Evolutionary conservation across 2,888 invertebrate species (phyloP).

Genomic region (Mythimna vitellina): DNA sequence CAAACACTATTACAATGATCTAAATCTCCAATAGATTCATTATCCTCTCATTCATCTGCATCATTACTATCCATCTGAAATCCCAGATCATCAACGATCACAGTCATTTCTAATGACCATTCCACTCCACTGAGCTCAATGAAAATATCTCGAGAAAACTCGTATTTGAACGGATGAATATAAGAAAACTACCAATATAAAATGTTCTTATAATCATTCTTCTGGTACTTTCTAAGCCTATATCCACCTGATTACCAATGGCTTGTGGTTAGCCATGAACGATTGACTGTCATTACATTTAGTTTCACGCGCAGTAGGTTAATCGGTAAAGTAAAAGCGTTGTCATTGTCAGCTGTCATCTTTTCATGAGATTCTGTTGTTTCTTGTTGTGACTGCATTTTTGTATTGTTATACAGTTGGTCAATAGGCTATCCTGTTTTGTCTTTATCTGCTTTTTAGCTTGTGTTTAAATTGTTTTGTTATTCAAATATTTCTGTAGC

Average conservation of each 20-base stretch:
- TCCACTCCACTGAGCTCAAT: constrained; percentile 53
- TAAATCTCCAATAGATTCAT: constrained; percentile 3
- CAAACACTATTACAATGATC: not conserved
- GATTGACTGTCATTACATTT: constrained; percentile 46
- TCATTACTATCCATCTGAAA: constrained; percentile 13
- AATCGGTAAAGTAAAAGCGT: constrained; percentile 50
- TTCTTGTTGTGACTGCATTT: constrained; percentile 12
- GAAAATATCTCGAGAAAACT: constrained; percentile 49
- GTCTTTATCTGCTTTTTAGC: constrained; percentile 1
- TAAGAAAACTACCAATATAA: constrained; percentile 44
- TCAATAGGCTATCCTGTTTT: constrained; percentile 24
- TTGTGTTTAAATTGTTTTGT: constrained; percentile 10
- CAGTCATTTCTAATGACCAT: constrained; percentile 54
- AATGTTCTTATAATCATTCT: constrained; percentile 49
- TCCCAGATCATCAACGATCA: constrained; percentile 25
- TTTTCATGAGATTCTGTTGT: constrained; percentile 16
- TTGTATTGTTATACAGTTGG: constrained; percentile 11
- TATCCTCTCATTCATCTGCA: constrained; percentile 12
- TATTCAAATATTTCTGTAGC: constrained; percentile 10
- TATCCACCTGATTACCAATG: constrained; percentile 46
- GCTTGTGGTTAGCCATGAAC: constrained; percentile 51
- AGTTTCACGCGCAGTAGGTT: constrained; percentile 59
- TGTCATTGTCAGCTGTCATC: constrained; percentile 32
- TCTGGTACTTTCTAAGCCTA: constrained; percentile 50
- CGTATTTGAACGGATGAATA: constrained; percentile 21